phyloP scores from a whole-genome alignment of 2,797 vertebrate genomes.

The Miichthys miiuy region DNA sequence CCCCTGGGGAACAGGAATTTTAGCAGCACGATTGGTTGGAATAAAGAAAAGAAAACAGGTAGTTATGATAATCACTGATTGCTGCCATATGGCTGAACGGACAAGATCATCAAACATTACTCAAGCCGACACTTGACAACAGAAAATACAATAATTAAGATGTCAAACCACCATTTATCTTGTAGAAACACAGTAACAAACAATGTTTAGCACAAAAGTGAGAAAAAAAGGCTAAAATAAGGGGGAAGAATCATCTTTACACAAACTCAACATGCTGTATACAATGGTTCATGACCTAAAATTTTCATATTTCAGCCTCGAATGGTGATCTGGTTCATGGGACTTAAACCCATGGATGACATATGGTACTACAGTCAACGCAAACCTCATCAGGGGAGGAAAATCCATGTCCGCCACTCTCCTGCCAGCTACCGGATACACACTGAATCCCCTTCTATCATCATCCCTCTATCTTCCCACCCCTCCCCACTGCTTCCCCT shows the following conservation, averaged over 20 bases:
- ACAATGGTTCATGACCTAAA: slow-evolving; percentile 25
- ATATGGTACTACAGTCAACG: slow-evolving; percentile 48
- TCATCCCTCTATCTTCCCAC: slow-evolving; percentile 49
- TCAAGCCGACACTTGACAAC: neutral
- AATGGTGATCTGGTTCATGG: slow-evolving; percentile 29
- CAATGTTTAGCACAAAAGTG: neutral
- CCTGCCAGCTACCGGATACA: slow-evolving; percentile 59
- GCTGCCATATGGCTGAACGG: slow-evolving; percentile 28
- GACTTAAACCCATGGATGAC: slow-evolving; percentile 51
- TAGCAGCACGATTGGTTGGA: neutral
- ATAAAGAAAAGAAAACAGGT: slow-evolving; percentile 16
- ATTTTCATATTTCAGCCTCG: slow-evolving; percentile 8
- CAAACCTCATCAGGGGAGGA: slow-evolving; percentile 58
- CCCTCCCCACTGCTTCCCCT: slow-evolving; percentile 49
- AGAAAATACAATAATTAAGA: slow-evolving; percentile 8
- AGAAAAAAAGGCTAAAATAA: neutral
- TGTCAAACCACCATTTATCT: neutral
- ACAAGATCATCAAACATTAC: slow-evolving; percentile 3
- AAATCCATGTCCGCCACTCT: slow-evolving; percentile 66
- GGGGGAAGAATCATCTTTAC: neutral
- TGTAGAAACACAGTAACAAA: neutral
- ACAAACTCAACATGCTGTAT: neutral
- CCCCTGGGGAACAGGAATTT: slow-evolving; percentile 3
- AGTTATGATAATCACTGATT: slow-evolving; percentile 29
- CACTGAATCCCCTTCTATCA: slow-evolving; percentile 49